A percentile compares a stretch with the other conserved stretches of the same genome.
phyloP scores from a whole-genome alignment of 2,113 vertebrate species.

The Reinhardtius hippoglossoides region DNA sequence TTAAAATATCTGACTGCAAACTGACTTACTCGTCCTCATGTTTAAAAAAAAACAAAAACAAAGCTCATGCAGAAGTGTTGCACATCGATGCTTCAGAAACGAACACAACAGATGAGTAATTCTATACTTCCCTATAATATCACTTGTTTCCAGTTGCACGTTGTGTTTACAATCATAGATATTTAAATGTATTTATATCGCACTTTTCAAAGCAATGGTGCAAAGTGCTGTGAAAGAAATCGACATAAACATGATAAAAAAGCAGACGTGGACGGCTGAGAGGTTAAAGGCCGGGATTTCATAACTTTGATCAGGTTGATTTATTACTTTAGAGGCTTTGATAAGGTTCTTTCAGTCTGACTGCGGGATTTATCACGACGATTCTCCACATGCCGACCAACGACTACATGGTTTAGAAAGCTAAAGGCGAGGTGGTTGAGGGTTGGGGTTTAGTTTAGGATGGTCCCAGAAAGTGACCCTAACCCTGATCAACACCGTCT shows the following conservation, averaged over 20 bases:
- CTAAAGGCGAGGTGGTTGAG: too few species aligned
- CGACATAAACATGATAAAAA: background rate
- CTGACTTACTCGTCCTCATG: conserved; percentile 41
- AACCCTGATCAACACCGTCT: too few species aligned
- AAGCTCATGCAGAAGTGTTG: conserved; percentile 76
- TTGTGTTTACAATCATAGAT: conserved; percentile 48
- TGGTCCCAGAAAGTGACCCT: too few species aligned
- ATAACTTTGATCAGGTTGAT: background rate
- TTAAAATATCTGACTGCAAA: conserved; percentile 50
- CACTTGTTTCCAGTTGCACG: conserved; percentile 44
- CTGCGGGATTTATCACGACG: too few species aligned
- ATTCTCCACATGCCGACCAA: too few species aligned
- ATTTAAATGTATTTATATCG: conserved; percentile 36
- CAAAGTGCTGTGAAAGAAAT: conserved; percentile 51
- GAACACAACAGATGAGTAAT: conserved; percentile 64
- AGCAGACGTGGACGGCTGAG: background rate
- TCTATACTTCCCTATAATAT: conserved; percentile 55
- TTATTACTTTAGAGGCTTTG: background rate
- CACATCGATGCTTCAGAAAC: conserved; percentile 69
- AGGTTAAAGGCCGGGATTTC: background rate
- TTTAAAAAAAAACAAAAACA: conserved; percentile 24
- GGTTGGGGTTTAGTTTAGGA: too few species aligned
- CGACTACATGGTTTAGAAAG: too few species aligned
- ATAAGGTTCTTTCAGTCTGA: background rate
- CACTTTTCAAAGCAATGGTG: conserved; percentile 59